Base-by-base conservation (phyloP, 1,140 invertebrate genomes). In the Drosophila yakuba region DNA sequence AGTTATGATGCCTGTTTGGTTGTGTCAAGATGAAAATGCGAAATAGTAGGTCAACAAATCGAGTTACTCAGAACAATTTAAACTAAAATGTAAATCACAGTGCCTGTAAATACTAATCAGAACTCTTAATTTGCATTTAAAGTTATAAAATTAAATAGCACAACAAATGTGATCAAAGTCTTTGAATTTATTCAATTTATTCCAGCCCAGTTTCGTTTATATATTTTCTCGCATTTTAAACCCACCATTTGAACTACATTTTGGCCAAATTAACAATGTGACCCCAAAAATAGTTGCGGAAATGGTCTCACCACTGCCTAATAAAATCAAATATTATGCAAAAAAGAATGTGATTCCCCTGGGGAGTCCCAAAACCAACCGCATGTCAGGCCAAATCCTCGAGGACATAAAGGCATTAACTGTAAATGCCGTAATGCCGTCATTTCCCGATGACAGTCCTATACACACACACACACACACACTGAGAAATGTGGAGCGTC, bases 371-470 rank as follows among this genome's bases (percentile, higher is more conserved):
- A 39, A 36, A 15, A 32, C 38, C 51, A 39, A 48, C 50, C 52
- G 58, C 74, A 85, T 58, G 78, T 62, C 72, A 44, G 50, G 60
- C 36, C 41, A 78, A 88, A 74, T 88, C 80, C 80, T 88, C 45
- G 68, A 80, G 76, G 56, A 89, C 80, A 88, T 89, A 80, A 84
- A 74, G 80, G 84, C 84, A 89, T 88, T 89, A 84, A 80, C 84
- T 84, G 80, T 89, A 84, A 89, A 88, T 84, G 84, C 80, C 61
- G 76, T 89, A 89, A 84, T 89, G 73, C 84, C 84, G 77, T 89
- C 84, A 89, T 88, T 88, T 88, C 76, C 84, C 75, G 80, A 80
- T 89, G 80, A 86, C 83, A 88, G 82, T 23, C 43, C 28, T 58
- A 51, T 20, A 66, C 50, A 45, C 20, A 77, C 48, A 71, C 36